Evolutionary conservation across 1,140 invertebrate genomes (phyloP).

Genomic region (Colletes gigas): DNA sequence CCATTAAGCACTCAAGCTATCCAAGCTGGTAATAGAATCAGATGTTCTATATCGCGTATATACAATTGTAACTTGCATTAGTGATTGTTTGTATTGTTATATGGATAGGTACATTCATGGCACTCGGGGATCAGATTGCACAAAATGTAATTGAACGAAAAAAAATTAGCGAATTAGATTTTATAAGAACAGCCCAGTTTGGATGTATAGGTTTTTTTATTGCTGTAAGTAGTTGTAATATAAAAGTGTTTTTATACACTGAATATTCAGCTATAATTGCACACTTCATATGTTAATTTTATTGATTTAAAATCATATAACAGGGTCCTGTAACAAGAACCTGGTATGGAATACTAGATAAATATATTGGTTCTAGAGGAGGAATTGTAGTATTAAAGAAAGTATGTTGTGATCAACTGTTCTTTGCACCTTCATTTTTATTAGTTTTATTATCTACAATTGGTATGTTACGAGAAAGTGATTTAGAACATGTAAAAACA

Average conservation of each 20-base stretch:
- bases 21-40: conserved; percentile 73
- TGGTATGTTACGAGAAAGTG: conserved; percentile 84
- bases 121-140: conserved; percentile 82
- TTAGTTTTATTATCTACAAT: conserved; percentile 82
- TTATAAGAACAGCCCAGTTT: conserved; percentile 79
- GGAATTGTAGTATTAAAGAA: conserved; percentile 85
- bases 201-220: conserved; percentile 80
- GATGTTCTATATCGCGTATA: conserved; percentile 5
- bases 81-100: conserved; percentile 24
- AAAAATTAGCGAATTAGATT: conserved; percentile 77
- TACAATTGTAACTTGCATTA: conserved; percentile 8
- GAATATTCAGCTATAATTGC: neutral
- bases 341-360: conserved; percentile 88
- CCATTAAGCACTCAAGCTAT: conserved; percentile 73
- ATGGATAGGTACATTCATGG: conserved; percentile 82
- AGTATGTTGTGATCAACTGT: conserved; percentile 88
- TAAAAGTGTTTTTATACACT: neutral
- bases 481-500: conserved; percentile 80
- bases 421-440: conserved; percentile 87
- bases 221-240: conserved; percentile 74
- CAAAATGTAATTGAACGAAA: conserved; percentile 82
- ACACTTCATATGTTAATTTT: neutral
- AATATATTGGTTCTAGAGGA: conserved; percentile 81
- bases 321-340: conserved; percentile 87
- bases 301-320: conserved; percentile 39